Evolutionary conservation across 2,113 vertebrate species (phyloP).

Genomic region (Catharus bicknelli): DNA sequence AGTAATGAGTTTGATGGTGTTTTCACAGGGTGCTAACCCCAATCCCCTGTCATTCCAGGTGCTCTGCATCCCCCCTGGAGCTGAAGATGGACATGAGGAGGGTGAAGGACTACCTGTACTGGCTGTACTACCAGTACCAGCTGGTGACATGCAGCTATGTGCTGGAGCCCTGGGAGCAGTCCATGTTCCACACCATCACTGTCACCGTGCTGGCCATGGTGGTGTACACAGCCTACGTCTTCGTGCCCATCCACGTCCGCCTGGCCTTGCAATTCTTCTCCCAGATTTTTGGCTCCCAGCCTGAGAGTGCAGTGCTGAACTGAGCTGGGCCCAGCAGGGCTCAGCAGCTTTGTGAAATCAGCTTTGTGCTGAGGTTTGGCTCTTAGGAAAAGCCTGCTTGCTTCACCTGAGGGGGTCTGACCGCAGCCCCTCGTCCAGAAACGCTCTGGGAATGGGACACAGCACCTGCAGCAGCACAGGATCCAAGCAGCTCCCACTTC

Average conservation of each 20-base stretch:
- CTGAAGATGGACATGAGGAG: conserved; percentile 85
- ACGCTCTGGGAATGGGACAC: not conserved
- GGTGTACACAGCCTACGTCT: conserved; percentile 93
- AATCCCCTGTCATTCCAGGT: conserved; percentile 30
- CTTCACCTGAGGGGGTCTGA: not conserved
- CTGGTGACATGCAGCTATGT: conserved; percentile 94
- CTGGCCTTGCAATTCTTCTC: conserved; percentile 93
- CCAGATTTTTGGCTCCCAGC: conserved; percentile 81
- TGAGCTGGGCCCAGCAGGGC: conserved; percentile 14
- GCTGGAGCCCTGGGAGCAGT: conserved; percentile 94
- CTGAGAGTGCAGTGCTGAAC: conserved; percentile 76
- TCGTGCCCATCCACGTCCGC: conserved; percentile 90
- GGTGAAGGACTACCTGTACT: conserved; percentile 87
- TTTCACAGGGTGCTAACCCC: not conserved
- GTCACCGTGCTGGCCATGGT: conserved; percentile 91
- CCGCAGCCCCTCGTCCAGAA: not conserved
- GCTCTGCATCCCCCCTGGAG: not conserved
- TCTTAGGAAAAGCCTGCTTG: not conserved
- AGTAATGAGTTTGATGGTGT: not conserved
- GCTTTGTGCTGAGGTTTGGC: not conserved
- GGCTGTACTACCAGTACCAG: conserved; percentile 98
- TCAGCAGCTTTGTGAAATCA: not conserved
- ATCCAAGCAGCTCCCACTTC: not conserved
- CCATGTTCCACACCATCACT: conserved; percentile 90
- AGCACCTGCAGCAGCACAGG: not conserved